These are phyloP conservation scores for Nixonia krombeini DNA, from an alignment of 1,140 invertebrate species.

Conservation along the genomic window DNA sequence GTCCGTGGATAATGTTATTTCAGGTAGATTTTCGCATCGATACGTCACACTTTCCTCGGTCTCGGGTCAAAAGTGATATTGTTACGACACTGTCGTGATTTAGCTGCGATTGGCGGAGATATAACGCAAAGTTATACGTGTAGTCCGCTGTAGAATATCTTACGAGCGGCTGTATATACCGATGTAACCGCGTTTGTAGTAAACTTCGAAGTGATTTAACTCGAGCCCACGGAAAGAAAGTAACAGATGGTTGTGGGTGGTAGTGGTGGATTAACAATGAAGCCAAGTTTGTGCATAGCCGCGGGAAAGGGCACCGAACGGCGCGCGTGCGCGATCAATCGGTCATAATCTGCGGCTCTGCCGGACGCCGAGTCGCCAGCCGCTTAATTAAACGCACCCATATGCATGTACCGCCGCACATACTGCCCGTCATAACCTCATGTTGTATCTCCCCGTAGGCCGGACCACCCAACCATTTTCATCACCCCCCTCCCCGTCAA, in stretches of 20 bases:
- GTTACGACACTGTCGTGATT: slow-evolving; percentile 47
- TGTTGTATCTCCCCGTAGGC: too few species aligned
- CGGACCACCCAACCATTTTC: too few species aligned
- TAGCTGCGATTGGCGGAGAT: slow-evolving; percentile 33
- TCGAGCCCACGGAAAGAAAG: slow-evolving; percentile 54
- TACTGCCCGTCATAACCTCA: too few species aligned
- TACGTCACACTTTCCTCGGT: slow-evolving; percentile 41
- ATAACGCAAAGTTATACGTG: slow-evolving; percentile 33
- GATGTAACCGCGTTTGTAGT: slow-evolving; percentile 44
- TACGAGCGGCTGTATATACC: slow-evolving; percentile 32
- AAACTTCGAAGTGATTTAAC: slow-evolving; percentile 55
- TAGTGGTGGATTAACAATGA: slow-evolving; percentile 54
- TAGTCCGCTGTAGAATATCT: slow-evolving; percentile 29
- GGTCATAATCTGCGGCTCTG: not conserved
- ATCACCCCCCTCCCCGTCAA: too few species aligned
- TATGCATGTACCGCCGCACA: too few species aligned
- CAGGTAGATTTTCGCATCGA: slow-evolving; percentile 18
- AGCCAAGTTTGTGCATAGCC: slow-evolving; percentile 22
- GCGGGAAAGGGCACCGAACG: slow-evolving; percentile 13
- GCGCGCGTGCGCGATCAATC: slow-evolving; percentile 31
- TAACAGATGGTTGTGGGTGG: slow-evolving; percentile 62
- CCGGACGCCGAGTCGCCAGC: not conserved
- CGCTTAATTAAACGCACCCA: not conserved
- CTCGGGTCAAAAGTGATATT: slow-evolving; percentile 40
- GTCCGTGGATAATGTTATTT: slow-evolving; percentile 20